Base-by-base conservation (phyloP, 2,888 invertebrate genomes). In the Lasioglossum oenotherae region DNA sequence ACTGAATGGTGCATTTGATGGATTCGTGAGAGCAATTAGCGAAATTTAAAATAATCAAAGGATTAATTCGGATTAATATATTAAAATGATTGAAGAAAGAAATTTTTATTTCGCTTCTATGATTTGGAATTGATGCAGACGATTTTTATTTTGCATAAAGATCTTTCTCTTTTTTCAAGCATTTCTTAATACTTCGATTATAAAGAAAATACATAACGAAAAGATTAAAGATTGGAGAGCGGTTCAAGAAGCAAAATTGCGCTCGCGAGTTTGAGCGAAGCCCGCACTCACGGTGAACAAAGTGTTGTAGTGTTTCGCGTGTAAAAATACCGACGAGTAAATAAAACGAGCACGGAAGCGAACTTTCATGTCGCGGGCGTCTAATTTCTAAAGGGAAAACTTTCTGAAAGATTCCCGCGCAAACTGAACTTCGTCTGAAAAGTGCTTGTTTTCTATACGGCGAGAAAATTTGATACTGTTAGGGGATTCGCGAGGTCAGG, bases 341-440 rank as follows among this genome's bases (percentile, higher is more conserved):
- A 69, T 38, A 69, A 69, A 69, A 69, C 35, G 23, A 23, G 69
- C 23, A 23, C 23, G 19, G 69, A 23, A 35, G n/a, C n/a, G 19
- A 69, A 69, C 69, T 38, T 69, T 23, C 69, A 23, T 12, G 69
- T 23, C 38, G 69, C 38, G 69, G 19, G n/a, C 10, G 12, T 69
- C 38, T 69, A 69, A 69, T 69, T 69, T 69, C 69, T 38, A 23
- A 69, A 23, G 69, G 38, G 10, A 38, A 5, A 69, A 69, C 69
- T 69, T 69, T 23, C 69, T 1, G 69, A 23, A 38, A 69, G 69
- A 69, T 69, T 69, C 38, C 23, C 38, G 69, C 23, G 23, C 23
- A 38, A 35, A 38, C 69, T 69, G 69, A 38, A 35, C 69, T 69
- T 69, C 38, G 35, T 19, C 10, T 23, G 35, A 69, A 23, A 69